Evolutionary conservation across 2,113 vertebrate genomes (phyloP), one percentile per base, ranked within the genome.

Genomic region (Rostratula benghalensis): DNA sequence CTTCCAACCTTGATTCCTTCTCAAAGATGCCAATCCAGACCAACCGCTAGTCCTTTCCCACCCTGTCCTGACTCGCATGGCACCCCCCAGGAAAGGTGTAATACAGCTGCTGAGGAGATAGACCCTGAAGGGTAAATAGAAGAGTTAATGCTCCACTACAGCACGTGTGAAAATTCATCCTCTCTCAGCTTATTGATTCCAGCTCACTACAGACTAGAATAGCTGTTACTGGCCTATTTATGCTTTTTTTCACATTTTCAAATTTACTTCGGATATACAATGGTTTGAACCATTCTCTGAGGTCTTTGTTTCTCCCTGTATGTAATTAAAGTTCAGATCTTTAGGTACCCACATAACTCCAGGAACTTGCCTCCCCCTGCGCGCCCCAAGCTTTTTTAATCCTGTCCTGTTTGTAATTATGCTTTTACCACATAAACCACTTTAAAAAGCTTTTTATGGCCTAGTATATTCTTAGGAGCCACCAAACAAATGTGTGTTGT

Each of bases 321-420:
- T 48, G 43, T 76, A 90, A 87, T 46, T 73, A 30, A 89, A 92
- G 39, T 89, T 92, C 73, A 82, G 43, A 89, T 90, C 84, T 93
- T 89, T 90, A 89, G 45, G 64, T 94, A 84, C 33, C 51, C 0
- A 0, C 15, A 11, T 51, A 90, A 83, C 46, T 81, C 68, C 9
- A 60, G 60, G 35, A 94, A 88, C 69, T 87, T 5, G 2, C 2
- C 15, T 13, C 18, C 45, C 18, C 45, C 51, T 8, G 13, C 25
- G 8, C 8, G 15, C 14, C 43, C 68, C 30, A n/a, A 78, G 39
- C 20, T 77, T 86, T 80, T 85, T 73, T 80, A 88, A 74, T 91
- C 46, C 67, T 76, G 21, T 48, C 59, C 67, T 88, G 25, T 93
- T 90, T 85, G 64, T 83, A 93, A 75, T 71, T 27, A 28, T 76